Base-by-base conservation (phyloP, 2,113 vertebrate genomes). In the Rhinolophus ferrumequinum region DNA sequence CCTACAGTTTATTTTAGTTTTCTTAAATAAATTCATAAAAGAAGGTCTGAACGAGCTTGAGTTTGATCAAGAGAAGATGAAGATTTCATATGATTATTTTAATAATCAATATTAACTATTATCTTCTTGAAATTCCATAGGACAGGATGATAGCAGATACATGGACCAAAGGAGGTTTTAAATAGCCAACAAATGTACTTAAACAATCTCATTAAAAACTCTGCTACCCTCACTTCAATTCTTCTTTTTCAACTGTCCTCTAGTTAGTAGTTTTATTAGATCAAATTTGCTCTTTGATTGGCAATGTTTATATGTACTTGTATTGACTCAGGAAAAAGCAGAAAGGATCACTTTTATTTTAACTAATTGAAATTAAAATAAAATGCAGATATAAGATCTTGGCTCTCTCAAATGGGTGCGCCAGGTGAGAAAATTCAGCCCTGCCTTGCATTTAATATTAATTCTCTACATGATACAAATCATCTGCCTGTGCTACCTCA, bases 31-130 rank as follows among this genome's bases (percentile, higher is more conserved):
- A 47, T 73, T 83, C 50, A 85, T 16, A 73, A 56, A 90, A 7
- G 6, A 80, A 88, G 26, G 2, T 24, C 66, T 80, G 2, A 81
- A 79, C 89, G 28, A 90, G 13, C 12, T 88, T 66, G 70, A 90
- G 8, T 94, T 88, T 86, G 62, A 44, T 89, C 24, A 92, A 85
- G 35, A 80, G 82, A 94, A 84, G 56, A 85, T 88, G 54, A 95
- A 90, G 70, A 66, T 41, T 72, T 92, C 93, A 50, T 75, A 18
- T 50, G 33, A 56, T 83, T 52, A 90, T 72, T 50, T 77, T 76
- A 62, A 93, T 83, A 73, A 88, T 30, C 47, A 79, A 44, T 64
- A 22, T 64, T 67, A 69, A 33, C 21, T 6, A 88, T 87, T 84
- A 52, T 85, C 33, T 93, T 69, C 35, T 82, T 89, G 33, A 89